A percentile compares a stretch with the other conserved stretches of the same genome.
Evolutionary conservation across 2,113 vertebrate species (phyloP).

Genomic region (Bathybates hornii): DNA sequence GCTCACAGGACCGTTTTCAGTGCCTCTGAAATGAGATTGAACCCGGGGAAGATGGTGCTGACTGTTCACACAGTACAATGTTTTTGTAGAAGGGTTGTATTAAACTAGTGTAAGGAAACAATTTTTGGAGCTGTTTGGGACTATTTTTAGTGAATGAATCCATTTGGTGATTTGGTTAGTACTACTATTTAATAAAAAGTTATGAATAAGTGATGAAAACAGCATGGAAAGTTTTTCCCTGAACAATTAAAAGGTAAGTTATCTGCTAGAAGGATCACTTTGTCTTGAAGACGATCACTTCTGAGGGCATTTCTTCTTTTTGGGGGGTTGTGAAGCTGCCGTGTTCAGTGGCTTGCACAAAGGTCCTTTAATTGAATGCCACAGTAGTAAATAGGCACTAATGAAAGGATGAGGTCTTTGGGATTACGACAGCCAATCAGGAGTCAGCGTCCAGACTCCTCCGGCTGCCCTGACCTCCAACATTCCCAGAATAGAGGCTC

Average conservation of each 20-base stretch:
- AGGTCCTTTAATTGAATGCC: not conserved
- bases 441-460: constrained; percentile 48
- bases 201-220: not conserved
- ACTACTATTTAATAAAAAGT: not conserved
- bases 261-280: not conserved
- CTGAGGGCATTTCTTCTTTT: not conserved
- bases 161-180: not conserved
- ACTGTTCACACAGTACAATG: not conserved
- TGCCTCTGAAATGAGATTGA: not conserved
- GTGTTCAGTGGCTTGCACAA: not conserved
- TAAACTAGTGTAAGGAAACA: not conserved
- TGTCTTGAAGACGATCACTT: not conserved
- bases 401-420: constrained; percentile 2
- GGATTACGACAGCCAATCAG: constrained; percentile 29
- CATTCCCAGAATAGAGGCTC: constrained; percentile 81
- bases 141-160: not conserved
- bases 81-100: not conserved
- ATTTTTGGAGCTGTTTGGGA: not conserved
- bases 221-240: not conserved
- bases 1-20: not conserved
- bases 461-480: constrained; percentile 78
- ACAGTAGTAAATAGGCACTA: not conserved
- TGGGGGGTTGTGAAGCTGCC: not conserved
- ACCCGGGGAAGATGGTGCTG: not conserved
- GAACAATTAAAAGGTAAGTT: not conserved